Evolutionary conservation across 2,888 invertebrate species (phyloP).

Genomic region (Charanyca ferruginea): DNA sequence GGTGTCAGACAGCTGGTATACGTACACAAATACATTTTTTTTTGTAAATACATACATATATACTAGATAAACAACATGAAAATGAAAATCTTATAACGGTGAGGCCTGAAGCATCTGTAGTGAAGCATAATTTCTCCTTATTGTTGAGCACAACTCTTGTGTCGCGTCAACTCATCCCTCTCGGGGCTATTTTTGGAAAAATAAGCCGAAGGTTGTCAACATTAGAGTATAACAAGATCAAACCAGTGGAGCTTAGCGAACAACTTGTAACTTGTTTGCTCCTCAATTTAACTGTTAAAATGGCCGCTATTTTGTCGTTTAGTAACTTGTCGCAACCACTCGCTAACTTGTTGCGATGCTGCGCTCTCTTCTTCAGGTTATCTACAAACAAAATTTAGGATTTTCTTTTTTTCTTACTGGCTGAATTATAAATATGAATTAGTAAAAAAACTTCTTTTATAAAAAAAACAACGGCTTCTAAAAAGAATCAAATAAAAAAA

Average conservation of each 20-base stretch:
- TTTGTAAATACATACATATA: too few species aligned
- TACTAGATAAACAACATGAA: too few species aligned
- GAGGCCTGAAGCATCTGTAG: too few species aligned
- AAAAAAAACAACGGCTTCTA: too few species aligned
- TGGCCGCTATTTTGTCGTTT: conserved; percentile 39
- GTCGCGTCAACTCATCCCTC: conserved; percentile 6
- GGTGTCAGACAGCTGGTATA: too few species aligned
- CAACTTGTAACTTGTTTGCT: conserved; percentile 55
- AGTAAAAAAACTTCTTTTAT: too few species aligned
- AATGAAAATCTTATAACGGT: neutral
- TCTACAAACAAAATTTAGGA: neutral
- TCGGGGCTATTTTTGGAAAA: conserved; percentile 26
- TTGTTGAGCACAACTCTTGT: neutral
- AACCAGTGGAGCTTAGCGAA: conserved; percentile 29
- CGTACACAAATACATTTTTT: too few species aligned
- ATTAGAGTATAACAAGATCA: conserved; percentile 48
- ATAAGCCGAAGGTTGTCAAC: conserved; percentile 20
- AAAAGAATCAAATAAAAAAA: too few species aligned
- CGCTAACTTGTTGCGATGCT: conserved; percentile 36
- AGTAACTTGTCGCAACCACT: conserved; percentile 33
- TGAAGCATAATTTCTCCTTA: neutral
- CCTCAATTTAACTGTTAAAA: conserved; percentile 53
- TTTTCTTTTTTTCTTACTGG: neutral
- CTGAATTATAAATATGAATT: neutral
- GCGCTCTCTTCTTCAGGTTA: neutral